Percentiles rank a stretch among this genome's conserved stretches.
These are phyloP conservation scores for Calycopis cecrops DNA, from an alignment of 1,140 invertebrate genomes.

Conservation along the genomic window DNA sequence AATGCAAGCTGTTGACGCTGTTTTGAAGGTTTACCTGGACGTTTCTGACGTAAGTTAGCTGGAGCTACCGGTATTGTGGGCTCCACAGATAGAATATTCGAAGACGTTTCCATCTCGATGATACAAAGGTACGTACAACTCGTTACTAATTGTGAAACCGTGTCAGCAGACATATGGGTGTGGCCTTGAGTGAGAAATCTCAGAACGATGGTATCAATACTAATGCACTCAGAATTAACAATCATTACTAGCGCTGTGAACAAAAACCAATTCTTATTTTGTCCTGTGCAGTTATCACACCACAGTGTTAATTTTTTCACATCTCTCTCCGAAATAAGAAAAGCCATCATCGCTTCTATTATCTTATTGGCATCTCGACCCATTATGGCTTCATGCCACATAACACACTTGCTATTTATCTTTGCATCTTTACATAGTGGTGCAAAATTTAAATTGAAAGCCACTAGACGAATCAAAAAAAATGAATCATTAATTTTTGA, in stretches of 20 bases:
- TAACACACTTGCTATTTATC: constrained; percentile 6
- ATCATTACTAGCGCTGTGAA: constrained; percentile 9
- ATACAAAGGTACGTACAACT: too few species aligned
- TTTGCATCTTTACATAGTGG: constrained; percentile 6
- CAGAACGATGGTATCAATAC: constrained; percentile 7
- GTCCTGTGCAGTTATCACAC: constrained; percentile 2
- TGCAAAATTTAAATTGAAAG: constrained; percentile 15
- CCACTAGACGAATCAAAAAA: constrained; percentile 12
- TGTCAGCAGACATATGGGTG: constrained; percentile 9
- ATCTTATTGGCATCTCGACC: constrained; percentile 13
- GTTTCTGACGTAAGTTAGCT: too few species aligned
- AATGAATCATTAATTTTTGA: constrained; percentile 12
- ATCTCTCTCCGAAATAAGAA: constrained; percentile 9
- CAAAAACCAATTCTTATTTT: constrained; percentile 4
- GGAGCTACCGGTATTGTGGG: too few species aligned
- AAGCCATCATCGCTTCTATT: constrained; percentile 6
- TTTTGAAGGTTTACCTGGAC: too few species aligned
- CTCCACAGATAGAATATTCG: too few species aligned
- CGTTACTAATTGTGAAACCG: too few species aligned
- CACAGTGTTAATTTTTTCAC: constrained; percentile 4
- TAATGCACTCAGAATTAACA: constrained; percentile 7
- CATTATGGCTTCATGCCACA: constrained; percentile 4
- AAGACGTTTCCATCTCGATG: too few species aligned
- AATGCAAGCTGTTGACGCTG: too few species aligned
- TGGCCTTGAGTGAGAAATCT: constrained; percentile 2